phyloP scores from a whole-genome alignment of 2,797 vertebrate genomes.

The Myotis planiceps region DNA sequence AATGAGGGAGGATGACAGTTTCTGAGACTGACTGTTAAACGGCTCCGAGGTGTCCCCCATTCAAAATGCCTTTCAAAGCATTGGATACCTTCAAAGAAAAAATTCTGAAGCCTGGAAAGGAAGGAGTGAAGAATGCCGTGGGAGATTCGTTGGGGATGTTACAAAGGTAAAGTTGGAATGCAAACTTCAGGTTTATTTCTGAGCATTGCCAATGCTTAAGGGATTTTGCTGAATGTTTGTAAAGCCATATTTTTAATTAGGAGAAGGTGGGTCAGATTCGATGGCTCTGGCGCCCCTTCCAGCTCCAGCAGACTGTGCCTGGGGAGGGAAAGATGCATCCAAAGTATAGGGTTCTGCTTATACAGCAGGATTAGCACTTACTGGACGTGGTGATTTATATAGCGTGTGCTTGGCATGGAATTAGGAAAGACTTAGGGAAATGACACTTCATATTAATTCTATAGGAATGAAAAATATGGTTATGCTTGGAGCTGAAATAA shows the following conservation, averaged over 20 bases:
- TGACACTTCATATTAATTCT: slow-evolving; percentile 4
- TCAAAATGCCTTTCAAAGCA: slow-evolving; percentile 94
- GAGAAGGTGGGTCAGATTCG: not conserved
- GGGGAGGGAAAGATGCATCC: not conserved
- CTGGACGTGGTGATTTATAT: not conserved
- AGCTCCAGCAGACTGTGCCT: not conserved
- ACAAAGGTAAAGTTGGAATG: slow-evolving; percentile 92
- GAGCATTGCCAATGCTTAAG: not conserved
- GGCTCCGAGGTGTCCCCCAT: slow-evolving; percentile 36
- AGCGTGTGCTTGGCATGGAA: not conserved
- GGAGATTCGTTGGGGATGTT: slow-evolving; percentile 94
- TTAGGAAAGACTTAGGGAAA: not conserved
- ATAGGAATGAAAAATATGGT: not conserved
- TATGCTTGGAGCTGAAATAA: slow-evolving; percentile 35
- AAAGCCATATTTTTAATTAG: slow-evolving; percentile 12
- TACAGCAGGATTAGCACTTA: not conserved
- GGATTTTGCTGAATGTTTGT: not conserved
- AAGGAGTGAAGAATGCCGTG: slow-evolving; percentile 93
- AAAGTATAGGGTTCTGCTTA: not conserved
- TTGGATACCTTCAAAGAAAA: slow-evolving; percentile 92
- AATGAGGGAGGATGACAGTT: slow-evolving; percentile 63
- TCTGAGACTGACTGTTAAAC: slow-evolving; percentile 65
- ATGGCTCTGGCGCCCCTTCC: not conserved
- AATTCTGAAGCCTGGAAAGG: slow-evolving; percentile 93
- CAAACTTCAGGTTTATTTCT: slow-evolving; percentile 69